Base-by-base conservation (phyloP, 2,888 invertebrate genomes). In the Parnassius orleans region DNA sequence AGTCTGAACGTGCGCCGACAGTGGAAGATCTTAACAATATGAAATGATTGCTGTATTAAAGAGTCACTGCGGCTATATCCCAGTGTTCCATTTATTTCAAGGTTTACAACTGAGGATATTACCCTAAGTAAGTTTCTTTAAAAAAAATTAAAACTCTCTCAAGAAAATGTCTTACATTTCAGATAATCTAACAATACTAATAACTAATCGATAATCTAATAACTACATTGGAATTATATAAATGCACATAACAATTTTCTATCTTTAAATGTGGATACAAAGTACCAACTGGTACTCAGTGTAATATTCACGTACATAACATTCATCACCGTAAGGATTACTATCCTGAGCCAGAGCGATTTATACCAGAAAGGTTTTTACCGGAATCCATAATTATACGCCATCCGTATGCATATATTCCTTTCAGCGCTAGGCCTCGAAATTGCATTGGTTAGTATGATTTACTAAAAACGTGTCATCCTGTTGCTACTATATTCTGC, bases 351-450 rank as follows among this genome's bases (percentile, higher is more conserved):
- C 95, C 96, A 0, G 89, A 93, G 60, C 90, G 84, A 65, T 95
- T 95, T 74, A 93, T 94, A 73, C 95, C 95, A 0, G 95, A 95
- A 64, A 83, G 96, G 68, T 96, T 96, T 79, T 75, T 94, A n/a
- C 92, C 93, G 0, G 93, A 95, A 69, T 91, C 92, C 65, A 73
- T 78, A 1, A 61, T 69, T 2, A 76, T 79, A 14, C 84, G 94
- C 9, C 94, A 95, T 81, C 93, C 94, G 0, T 95, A 92, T 68
- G 87, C 93, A 0, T 95, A 92, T 71, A 86, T 95, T 62, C 95
- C 95, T 0, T 95, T 95, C 67, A 94, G 94, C 72, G 94, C 94
- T 9, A 95, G 95, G 0, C 92, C 93, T 0, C 88, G 95, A 15
- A 95, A 94, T 77, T 95, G 95, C 69, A 94, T 95, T 67, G 95